These are phyloP conservation scores for Conus betulinus DNA, from an alignment of 1,140 invertebrate genomes.

Conservation along the genomic window DNA sequence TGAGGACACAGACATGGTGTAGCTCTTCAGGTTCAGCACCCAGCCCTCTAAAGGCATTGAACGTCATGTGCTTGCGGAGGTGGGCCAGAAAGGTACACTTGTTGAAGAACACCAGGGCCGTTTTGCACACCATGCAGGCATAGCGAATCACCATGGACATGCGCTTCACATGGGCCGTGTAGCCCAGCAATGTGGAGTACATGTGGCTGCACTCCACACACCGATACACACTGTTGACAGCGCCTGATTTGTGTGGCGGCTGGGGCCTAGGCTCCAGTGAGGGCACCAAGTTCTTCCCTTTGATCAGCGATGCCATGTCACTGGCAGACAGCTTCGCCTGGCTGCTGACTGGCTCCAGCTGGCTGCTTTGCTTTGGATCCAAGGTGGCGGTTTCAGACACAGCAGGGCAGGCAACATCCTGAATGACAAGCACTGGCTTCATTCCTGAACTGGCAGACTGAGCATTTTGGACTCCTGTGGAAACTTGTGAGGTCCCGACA, in stretches of 20 bases:
- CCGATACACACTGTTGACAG: neutral
- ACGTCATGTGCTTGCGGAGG: conserved; percentile 32
- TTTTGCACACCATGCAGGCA: conserved; percentile 27
- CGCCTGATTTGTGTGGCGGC: neutral
- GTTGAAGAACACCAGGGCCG: conserved; percentile 35
- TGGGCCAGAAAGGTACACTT: conserved; percentile 42
- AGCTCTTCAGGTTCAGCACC: conserved; percentile 35
- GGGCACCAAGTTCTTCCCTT: conserved; percentile 12
- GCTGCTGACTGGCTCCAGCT: neutral
- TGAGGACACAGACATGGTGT: conserved; percentile 35
- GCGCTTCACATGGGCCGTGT: conserved; percentile 28
- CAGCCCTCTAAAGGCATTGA: neutral
- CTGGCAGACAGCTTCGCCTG: conserved; percentile 6
- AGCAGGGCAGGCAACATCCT: neutral
- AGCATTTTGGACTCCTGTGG: neutral
- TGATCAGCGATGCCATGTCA: conserved; percentile 21
- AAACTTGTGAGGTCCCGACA: neutral
- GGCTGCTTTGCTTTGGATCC: neutral
- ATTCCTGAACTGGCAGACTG: neutral
- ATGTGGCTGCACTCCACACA: conserved; percentile 35
- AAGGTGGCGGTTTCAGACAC: neutral
- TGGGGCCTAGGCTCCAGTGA: neutral
- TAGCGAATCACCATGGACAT: conserved; percentile 40
- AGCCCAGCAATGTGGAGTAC: neutral
- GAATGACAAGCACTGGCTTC: neutral